Evolutionary conservation across 23 tunicate species (phyloP).

Genomic region (Styela clava): DNA sequence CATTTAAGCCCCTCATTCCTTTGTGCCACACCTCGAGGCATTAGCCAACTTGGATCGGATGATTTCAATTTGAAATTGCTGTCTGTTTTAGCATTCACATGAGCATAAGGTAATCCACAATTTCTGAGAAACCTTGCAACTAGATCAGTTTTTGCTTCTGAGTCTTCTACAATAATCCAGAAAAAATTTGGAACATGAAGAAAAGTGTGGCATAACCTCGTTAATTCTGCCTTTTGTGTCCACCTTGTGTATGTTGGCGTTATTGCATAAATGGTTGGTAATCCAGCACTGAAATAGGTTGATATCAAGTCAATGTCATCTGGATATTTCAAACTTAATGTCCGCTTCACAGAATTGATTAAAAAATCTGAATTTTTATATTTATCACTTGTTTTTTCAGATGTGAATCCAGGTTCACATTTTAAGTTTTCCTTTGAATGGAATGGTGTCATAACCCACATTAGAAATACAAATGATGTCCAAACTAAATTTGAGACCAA

Average conservation of each 20-base stretch:
- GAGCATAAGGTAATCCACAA: slow-evolving; percentile 59
- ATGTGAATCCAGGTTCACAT: neutral
- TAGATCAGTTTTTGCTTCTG: slow-evolving; percentile 55
- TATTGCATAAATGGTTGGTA: slow-evolving; percentile 66
- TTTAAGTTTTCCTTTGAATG: neutral
- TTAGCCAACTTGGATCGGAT: slow-evolving; percentile 85
- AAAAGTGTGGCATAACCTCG: slow-evolving; percentile 78
- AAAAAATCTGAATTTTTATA: neutral
- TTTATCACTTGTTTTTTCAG: neutral
- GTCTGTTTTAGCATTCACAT: slow-evolving; percentile 71
- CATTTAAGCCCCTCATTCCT: slow-evolving; percentile 72
- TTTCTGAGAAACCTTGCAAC: slow-evolving; percentile 59
- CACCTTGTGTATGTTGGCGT: slow-evolving; percentile 96
- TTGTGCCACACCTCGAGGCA: slow-evolving; percentile 95
- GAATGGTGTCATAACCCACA: slow-evolving; percentile 7
- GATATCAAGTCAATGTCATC: slow-evolving; percentile 12
- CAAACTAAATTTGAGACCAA: neutral
- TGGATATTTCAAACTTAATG: slow-evolving; percentile 16
- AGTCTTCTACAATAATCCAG: slow-evolving; percentile 94
- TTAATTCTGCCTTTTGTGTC: slow-evolving; percentile 96
- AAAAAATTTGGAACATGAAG: slow-evolving; percentile 86
- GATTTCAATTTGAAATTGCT: slow-evolving; percentile 49
- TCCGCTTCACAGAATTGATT: neutral
- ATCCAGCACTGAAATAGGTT: neutral
- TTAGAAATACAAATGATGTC: neutral